Conservation (phyloP, 2,797 vertebrate genomes). For the Mico argentatus region DNA sequence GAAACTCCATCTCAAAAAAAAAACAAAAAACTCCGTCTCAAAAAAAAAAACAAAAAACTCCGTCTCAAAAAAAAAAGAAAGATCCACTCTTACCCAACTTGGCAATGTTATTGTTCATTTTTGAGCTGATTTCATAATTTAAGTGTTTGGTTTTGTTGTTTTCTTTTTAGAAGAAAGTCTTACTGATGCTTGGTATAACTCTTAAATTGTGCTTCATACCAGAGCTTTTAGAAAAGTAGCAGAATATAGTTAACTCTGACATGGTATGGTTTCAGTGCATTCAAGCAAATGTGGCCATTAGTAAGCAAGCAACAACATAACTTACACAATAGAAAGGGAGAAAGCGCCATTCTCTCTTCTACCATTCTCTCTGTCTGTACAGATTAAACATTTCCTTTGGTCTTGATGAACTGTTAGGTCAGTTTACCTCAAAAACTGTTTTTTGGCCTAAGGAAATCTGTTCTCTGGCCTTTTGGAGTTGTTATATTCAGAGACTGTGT, state of each 20-base stretch:
- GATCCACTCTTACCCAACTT: too few relatives aligned
- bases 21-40: too few relatives aligned
- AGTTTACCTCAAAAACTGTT: conserved; percentile 67
- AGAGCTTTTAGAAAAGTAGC: neutral
- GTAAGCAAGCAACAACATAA: neutral
- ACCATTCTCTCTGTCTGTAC: neutral
- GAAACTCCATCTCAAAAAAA: too few relatives aligned
- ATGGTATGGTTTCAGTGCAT: neutral
- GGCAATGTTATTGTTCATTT: neutral
- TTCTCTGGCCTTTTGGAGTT: conserved; percentile 80
- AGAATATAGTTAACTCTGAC: neutral
- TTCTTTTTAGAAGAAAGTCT: neutral
- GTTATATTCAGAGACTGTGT: conserved; percentile 28
- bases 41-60: too few relatives aligned
- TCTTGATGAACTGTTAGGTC: conserved; percentile 65
- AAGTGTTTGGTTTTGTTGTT: neutral
- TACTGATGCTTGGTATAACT: neutral
- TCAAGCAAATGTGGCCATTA: neutral
- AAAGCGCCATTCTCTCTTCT: neutral
- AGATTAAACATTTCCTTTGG: conserved; percentile 55
- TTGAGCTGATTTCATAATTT: neutral
- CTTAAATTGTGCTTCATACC: neutral
- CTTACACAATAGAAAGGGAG: neutral
- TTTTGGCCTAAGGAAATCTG: conserved; percentile 82
- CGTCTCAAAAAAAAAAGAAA: too few relatives aligned